Percentiles rank a stretch among this genome's conserved stretches.
Conservation (phyloP, 2,888 invertebrate species). For the Philopedon plagiatum region DNA sequence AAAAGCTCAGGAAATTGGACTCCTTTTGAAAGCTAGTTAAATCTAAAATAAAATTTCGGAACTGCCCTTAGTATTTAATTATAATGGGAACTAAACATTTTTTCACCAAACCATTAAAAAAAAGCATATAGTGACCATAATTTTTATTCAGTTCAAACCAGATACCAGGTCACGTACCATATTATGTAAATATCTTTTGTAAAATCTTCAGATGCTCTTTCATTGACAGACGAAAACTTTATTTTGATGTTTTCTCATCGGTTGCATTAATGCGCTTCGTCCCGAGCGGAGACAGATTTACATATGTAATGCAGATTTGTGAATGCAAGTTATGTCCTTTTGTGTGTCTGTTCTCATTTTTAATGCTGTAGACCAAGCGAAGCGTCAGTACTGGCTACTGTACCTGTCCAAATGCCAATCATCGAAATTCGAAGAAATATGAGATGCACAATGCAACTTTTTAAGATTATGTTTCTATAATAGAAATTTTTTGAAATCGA, state of each 20-base stretch:
- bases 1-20: no score
- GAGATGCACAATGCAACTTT: no score
- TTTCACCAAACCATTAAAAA: no score
- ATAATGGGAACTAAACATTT: no score
- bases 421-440: conserved; percentile 4
- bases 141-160: conserved; percentile 1
- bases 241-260: conserved; percentile 61
- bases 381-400: conserved; percentile 25
- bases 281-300: conserved; percentile 52
- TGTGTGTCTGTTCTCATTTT: conserved; percentile 55
- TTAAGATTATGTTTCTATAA: no score
- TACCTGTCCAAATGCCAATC: conserved; percentile 24
- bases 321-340: conserved; percentile 61
- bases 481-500: no score
- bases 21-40: no score
- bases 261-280: conserved; percentile 41
- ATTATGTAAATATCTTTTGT: conserved; percentile 49
- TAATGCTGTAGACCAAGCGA: conserved; percentile 40
- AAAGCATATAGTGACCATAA: neutral
- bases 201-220: conserved; percentile 24
- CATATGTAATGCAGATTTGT: conserved; percentile 55
- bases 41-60: no score
- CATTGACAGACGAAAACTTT: conserved; percentile 56
- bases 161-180: conserved; percentile 17
- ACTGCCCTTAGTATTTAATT: no score